Evolutionary conservation across 2,797 vertebrate genomes (phyloP).

Genomic region (Anabas testudineus): DNA sequence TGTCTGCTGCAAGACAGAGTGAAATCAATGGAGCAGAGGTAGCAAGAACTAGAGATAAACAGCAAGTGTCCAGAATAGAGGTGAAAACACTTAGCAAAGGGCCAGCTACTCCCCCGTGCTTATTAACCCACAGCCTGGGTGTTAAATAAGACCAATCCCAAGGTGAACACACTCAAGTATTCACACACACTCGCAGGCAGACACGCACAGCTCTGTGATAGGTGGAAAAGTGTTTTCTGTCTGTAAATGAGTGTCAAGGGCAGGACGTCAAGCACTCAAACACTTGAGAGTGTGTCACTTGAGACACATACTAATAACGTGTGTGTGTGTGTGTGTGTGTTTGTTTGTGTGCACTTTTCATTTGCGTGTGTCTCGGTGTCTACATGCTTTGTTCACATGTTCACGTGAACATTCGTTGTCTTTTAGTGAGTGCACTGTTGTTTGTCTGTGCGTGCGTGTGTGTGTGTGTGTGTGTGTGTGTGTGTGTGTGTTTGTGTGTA

Average conservation of each 20-base stretch:
- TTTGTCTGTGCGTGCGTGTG: conserved; percentile 8
- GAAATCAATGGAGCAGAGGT: neutral
- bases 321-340: neutral
- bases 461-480: neutral
- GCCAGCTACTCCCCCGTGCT: conserved; percentile 11
- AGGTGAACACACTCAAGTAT: conserved; percentile 1
- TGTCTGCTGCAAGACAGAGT: conserved; percentile 11
- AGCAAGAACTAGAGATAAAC: conserved; percentile 10
- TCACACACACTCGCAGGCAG: conserved; percentile 1
- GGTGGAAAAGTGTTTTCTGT: conserved; percentile 20
- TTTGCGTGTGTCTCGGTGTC: neutral
- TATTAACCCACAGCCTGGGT: conserved; percentile 25
- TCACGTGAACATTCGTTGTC: too few species aligned
- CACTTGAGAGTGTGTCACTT: conserved; percentile 24
- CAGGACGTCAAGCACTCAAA: conserved; percentile 29
- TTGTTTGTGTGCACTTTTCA: conserved; percentile 20
- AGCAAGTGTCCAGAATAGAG: conserved; percentile 24
- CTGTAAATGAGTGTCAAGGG: conserved; percentile 38
- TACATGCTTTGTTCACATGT: conserved; percentile 25
- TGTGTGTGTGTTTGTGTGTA: conserved; percentile 29
- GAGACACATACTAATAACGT: neutral
- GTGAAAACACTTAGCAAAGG: conserved; percentile 35
- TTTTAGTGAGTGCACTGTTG: conserved; percentile 1
- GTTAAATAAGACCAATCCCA: conserved; percentile 7
- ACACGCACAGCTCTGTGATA: conserved; percentile 8